Evolutionary conservation across 2,888 invertebrate species (phyloP).

Genomic region (Sthenelais limicola): DNA sequence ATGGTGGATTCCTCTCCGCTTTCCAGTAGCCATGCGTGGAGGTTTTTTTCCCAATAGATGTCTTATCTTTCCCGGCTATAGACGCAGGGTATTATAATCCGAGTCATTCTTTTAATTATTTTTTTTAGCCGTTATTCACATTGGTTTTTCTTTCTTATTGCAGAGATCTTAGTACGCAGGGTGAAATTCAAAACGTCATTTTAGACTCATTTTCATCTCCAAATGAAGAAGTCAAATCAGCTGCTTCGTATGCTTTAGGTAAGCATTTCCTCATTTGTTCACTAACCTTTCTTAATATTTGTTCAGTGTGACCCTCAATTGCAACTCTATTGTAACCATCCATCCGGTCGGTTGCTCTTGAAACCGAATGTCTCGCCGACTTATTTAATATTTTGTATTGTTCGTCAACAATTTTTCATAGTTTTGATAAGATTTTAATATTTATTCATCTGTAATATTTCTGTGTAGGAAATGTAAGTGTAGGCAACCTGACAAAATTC

Average conservation of each 20-base stretch:
- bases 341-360: too few species aligned
- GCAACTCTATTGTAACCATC: too few species aligned
- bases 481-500: slow-evolving; percentile 94
- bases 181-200: slow-evolving; percentile 72
- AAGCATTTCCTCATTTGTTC: slow-evolving; percentile 33
- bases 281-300: too few species aligned
- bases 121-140: slow-evolving; percentile 9
- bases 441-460: too few species aligned
- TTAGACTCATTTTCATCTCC: slow-evolving; percentile 90
- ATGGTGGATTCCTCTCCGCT: background rate
- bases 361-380: too few species aligned
- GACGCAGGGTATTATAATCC: background rate
- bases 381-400: too few species aligned
- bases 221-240: slow-evolving; percentile 97
- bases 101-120: background rate
- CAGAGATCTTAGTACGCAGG: slow-evolving; percentile 70
- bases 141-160: slow-evolving; percentile 36
- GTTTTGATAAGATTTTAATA: too few species aligned
- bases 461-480: slow-evolving; percentile 86
- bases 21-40: background rate
- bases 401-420: too few species aligned
- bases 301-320: too few species aligned
- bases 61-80: too few species aligned
- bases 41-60: background rate
- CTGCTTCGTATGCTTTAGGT: slow-evolving; percentile 95